These are phyloP conservation scores for Jaculus jaculus DNA, from an alignment of 2,113 vertebrate species.

Conservation along the genomic window DNA sequence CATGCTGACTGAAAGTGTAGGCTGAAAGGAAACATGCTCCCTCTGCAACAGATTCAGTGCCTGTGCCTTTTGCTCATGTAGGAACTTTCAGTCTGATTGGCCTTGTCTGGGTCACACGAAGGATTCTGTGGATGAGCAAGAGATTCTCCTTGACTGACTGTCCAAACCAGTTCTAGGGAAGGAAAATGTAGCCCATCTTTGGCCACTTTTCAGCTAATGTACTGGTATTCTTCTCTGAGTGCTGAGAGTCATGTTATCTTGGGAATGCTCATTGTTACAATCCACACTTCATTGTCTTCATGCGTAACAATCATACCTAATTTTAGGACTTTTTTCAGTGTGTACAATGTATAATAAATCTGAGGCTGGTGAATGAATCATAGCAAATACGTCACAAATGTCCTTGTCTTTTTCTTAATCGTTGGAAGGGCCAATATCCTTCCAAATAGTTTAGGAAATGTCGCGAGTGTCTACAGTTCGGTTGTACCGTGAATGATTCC, in stretches of 20 bases:
- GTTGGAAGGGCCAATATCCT: neutral
- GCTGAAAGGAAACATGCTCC: neutral
- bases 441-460: neutral
- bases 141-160: neutral
- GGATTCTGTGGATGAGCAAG: neutral
- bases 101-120: neutral
- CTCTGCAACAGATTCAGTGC: neutral
- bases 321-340: neutral
- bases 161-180: neutral
- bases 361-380: neutral
- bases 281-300: slow-evolving; percentile 5
- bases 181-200: neutral
- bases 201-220: neutral
- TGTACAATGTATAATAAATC: neutral
- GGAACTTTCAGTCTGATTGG: neutral
- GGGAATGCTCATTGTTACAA: neutral
- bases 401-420: slow-evolving; percentile 14
- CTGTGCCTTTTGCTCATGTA: neutral
- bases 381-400: neutral
- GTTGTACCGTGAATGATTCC: neutral
- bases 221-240: neutral
- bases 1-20: neutral
- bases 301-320: neutral
- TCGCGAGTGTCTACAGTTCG: neutral
- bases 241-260: neutral